phyloP scores from a whole-genome alignment of 2,888 invertebrate species.

The Amorpha juglandis region DNA sequence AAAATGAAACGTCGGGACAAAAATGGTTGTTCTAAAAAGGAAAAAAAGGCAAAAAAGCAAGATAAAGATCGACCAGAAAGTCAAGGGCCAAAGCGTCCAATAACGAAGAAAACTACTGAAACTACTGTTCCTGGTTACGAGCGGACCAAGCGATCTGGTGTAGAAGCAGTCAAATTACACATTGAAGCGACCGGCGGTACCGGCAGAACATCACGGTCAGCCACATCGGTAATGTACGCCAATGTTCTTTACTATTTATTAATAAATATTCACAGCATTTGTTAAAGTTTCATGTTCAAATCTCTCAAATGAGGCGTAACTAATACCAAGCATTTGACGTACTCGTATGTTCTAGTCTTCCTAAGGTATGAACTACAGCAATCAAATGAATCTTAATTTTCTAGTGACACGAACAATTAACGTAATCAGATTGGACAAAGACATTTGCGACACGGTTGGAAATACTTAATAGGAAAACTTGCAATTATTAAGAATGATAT shows the following conservation, averaged over 20 bases:
- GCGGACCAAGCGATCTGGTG: slow-evolving; percentile 69
- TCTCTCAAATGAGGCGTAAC: not conserved
- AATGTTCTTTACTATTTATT: not conserved
- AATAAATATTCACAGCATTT: not conserved
- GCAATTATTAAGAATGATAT: not conserved
- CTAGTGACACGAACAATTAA: slow-evolving; percentile 6
- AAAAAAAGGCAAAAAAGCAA: slow-evolving; percentile 42
- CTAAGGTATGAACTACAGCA: not conserved
- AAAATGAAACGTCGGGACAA: slow-evolving; percentile 74
- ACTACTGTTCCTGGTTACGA: slow-evolving; percentile 46
- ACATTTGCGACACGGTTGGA: slow-evolving; percentile 2
- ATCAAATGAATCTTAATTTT: slow-evolving; percentile 22
- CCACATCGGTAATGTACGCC: slow-evolving; percentile 62
- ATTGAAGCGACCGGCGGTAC: slow-evolving; percentile 70
- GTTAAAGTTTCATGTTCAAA: not conserved
- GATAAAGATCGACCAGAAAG: slow-evolving; percentile 51
- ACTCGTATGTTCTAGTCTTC: not conserved
- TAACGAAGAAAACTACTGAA: slow-evolving; percentile 31
- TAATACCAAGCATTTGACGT: not conserved
- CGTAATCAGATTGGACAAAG: slow-evolving; percentile 3
- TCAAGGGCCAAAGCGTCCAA: slow-evolving; percentile 45
- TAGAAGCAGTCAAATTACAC: slow-evolving; percentile 77
- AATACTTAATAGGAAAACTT: slow-evolving; percentile 4
- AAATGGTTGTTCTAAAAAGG: slow-evolving; percentile 47
- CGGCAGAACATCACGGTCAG: slow-evolving; percentile 77